Percentiles rank a stretch among this genome's conserved stretches.
Evolutionary conservation across 1,140 invertebrate genomes (phyloP).

Genomic region (Drosophila ambigua): DNA sequence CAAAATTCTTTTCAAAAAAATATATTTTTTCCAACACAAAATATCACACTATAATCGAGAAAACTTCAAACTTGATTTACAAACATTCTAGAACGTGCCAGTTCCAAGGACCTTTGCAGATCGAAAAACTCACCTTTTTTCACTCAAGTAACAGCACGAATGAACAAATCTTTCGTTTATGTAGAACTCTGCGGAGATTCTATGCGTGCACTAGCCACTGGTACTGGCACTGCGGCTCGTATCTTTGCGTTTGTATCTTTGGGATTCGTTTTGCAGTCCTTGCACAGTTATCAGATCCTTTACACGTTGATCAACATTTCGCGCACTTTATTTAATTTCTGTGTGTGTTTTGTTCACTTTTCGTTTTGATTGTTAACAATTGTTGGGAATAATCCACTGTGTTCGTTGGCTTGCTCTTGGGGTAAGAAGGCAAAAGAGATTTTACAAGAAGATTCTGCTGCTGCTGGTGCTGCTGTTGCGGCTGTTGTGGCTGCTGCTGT

Average conservation of each 20-base stretch:
- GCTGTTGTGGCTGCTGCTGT: constrained; percentile 25
- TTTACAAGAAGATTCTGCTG: constrained; percentile 49
- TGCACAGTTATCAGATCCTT: constrained; percentile 67
- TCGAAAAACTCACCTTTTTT: constrained; percentile 70
- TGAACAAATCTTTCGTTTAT: constrained; percentile 26
- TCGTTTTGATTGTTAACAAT: constrained; percentile 41
- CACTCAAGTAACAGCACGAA: constrained; percentile 62
- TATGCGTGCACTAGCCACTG: constrained; percentile 53
- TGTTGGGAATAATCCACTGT: constrained; percentile 60
- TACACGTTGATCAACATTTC: constrained; percentile 58
- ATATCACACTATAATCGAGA: background rate
- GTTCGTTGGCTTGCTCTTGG: constrained; percentile 55
- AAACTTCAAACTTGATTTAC: background rate
- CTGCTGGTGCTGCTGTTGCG: constrained; percentile 19
- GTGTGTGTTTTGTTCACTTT: constrained; percentile 33
- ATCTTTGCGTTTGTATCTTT: constrained; percentile 24
- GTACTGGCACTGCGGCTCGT: constrained; percentile 43
- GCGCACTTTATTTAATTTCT: constrained; percentile 57
- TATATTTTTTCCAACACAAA: background rate
- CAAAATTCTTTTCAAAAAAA: background rate
- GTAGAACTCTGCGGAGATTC: constrained; percentile 45
- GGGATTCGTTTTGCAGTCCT: constrained; percentile 53
- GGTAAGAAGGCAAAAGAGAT: constrained; percentile 49
- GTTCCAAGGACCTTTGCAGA: constrained; percentile 32
- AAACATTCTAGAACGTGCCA: constrained; percentile 14